Base-by-base conservation (phyloP, 2,888 invertebrate species). In the Caenorhabditis virilis region DNA sequence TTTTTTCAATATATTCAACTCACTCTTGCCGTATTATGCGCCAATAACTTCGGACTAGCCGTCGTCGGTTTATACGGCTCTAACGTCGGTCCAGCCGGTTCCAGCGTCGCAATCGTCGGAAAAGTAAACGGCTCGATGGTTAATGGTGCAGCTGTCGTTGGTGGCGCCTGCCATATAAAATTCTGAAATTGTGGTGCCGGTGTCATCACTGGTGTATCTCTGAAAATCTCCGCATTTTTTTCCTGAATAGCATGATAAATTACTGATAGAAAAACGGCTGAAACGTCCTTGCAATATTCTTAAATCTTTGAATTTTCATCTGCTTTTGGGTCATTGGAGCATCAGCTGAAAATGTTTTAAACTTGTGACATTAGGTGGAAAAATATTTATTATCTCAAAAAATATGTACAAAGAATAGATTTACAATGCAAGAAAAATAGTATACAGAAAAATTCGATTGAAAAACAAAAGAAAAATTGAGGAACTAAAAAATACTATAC, bases 11-110 rank as follows among this genome's bases (percentile, higher is more conserved):
- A 2, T 18, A 20, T 5, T 11, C 3, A 18, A 39, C 16, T 38
- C 18, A 72, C 72, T 30, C 72, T 53, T n/a, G 69, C 72, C 22
- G 72, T 58, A 41, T 72, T 72, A 52, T 72, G 72, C 45, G 72
- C 72, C 23, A 72, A 43, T 9, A 72, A 54, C 22, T 72, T 63
- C 1, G 72, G 67, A 41, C 57, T 58, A 15, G 66, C 57, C 3
- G 61, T 66, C 0, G 66, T 66, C 4, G 61, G 66, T 13, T 51
- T 18, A n/a, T 50, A 54, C 11, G 66, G 65, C 22, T 51, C 60
- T 9, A 65, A 27, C 15, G 65, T 65, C 1, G 60, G 60, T 20
- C 60, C 60, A 9, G 33, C 6, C 22, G 57, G 55, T n/a, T n/a
- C n/a, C n/a, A n/a, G n/a, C n/a, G n/a, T n/a, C 15, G 51, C 36